Evolutionary conservation across 2,797 vertebrate genomes (phyloP), one percentile per base, ranked within the genome.

Genomic region (Lepilemur septentrionalis): DNA sequence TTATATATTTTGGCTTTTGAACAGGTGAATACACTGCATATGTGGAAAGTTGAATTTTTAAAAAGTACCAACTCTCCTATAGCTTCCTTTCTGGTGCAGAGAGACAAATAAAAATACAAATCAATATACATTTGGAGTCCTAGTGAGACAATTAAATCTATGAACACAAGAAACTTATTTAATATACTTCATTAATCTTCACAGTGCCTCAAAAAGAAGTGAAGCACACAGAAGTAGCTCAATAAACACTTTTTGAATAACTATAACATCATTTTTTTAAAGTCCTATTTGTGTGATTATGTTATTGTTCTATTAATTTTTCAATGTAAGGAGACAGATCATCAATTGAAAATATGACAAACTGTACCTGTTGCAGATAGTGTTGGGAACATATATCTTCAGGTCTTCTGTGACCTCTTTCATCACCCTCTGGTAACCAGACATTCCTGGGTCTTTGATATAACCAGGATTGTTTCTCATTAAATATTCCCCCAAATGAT

Each of bases 401-500:
- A 99, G 97, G 48, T 98, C 92, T 76, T 99, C 97, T 0, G 95
- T 84, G 25, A 98, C 98, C 28, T 96, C 89, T 86, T 96, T 97
- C 98, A 99, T 95, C 72, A 98, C 98, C n/a, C 97, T 98, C 91
- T 97, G 63, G 94, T 99, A 99, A 0, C 98, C 98, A 94, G 97
- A 82, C n/a, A 98, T 91, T 32, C 95, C 81, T 75, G 96, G 52
- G 48, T 94, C 70, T 93, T 79, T 65, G 25, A 90, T 78, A 28
- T 96, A 97, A n/a, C 55, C 75, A 91, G 98, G 98, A 86, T 99
- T 98, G 46, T 98, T 97, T 93, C 98, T 98, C 98, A 99, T 99
- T 98, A 99, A 97, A 81, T 99, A 98, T 88, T 99, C 99, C 95
- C 98, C 99, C 98, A 99, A 98, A 98, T 98, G 99, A 98, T 97